Conservation (phyloP, 2,113 vertebrate species). For the Pedetes capensis region DNA sequence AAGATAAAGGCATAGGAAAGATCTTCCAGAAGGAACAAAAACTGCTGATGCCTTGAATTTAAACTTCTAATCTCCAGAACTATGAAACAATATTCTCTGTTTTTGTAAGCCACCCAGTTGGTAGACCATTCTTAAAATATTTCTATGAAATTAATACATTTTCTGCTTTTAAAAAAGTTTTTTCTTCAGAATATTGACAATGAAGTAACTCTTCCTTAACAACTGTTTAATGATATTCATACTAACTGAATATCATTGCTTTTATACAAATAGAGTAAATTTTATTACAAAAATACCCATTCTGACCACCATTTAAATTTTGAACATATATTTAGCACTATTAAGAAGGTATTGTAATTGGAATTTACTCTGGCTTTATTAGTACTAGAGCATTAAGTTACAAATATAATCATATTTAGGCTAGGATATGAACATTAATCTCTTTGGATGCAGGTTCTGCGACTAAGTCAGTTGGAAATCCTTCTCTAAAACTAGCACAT, state of each 20-base stretch:
- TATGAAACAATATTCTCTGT: neutral
- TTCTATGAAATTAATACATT: neutral
- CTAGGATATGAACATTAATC: neutral
- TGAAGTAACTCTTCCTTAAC: neutral
- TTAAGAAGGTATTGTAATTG: neutral
- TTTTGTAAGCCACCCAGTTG: neutral
- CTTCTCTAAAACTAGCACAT: neutral
- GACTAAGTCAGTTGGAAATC: neutral
- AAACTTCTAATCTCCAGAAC: neutral
- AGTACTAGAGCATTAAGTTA: neutral
- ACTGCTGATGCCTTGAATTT: too few species aligned
- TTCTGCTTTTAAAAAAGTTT: neutral
- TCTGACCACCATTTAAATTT: neutral
- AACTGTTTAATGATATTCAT: neutral
- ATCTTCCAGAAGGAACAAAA: neutral
- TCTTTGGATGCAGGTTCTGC: neutral
- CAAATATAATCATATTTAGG: neutral
- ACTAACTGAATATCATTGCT: neutral
- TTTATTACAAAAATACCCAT: neutral
- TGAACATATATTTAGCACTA: neutral
- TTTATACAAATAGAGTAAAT: slow-evolving; percentile 5
- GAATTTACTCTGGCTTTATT: neutral
- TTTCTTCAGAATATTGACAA: neutral
- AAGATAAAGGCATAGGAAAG: neutral
- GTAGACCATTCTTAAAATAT: neutral